Percentiles rank a stretch among this genome's conserved stretches.
phyloP scores from a whole-genome alignment of 2,888 invertebrate species.

The Hoplodrina ambigua region DNA sequence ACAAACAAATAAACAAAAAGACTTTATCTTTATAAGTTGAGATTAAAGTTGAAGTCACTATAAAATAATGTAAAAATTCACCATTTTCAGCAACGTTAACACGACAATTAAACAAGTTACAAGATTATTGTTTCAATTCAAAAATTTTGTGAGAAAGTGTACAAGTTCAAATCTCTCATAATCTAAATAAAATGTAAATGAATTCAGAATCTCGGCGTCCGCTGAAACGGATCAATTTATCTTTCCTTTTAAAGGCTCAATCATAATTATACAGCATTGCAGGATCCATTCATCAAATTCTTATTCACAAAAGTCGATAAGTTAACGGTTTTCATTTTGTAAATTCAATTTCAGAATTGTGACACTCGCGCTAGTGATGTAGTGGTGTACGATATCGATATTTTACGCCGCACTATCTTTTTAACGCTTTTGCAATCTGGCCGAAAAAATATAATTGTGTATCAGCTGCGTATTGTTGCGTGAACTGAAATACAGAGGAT shows the following conservation, averaged over 20 bases:
- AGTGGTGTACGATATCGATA: constrained; percentile 50
- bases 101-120: constrained; percentile 12
- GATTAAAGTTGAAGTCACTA: neutral
- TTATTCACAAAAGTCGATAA: constrained; percentile 84
- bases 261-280: constrained; percentile 75
- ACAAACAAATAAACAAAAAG: too few relatives aligned
- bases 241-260: constrained; percentile 60
- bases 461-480: constrained; percentile 43
- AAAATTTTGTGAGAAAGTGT: constrained; percentile 17
- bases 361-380: constrained; percentile 72
- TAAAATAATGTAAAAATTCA: neutral
- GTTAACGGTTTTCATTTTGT: constrained; percentile 85
- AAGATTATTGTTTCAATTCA: constrained; percentile 26
- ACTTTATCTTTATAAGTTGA: neutral
- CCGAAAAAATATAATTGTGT: constrained; percentile 42
- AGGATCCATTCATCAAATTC: constrained; percentile 83
- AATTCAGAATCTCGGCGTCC: constrained; percentile 51
- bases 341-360: constrained; percentile 83
- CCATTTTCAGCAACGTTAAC: neutral
- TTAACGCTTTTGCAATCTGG: constrained; percentile 54
- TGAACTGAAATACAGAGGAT: constrained; percentile 37
- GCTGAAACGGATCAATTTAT: constrained; percentile 61
- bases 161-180: constrained; percentile 34
- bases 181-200: constrained; percentile 58
- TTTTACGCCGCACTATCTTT: constrained; percentile 44